A percentile compares a stretch with the other conserved stretches of the same genome.
These are phyloP conservation scores for Hypolimnas misippus DNA, from an alignment of 2,888 invertebrate species.

Conservation along the genomic window DNA sequence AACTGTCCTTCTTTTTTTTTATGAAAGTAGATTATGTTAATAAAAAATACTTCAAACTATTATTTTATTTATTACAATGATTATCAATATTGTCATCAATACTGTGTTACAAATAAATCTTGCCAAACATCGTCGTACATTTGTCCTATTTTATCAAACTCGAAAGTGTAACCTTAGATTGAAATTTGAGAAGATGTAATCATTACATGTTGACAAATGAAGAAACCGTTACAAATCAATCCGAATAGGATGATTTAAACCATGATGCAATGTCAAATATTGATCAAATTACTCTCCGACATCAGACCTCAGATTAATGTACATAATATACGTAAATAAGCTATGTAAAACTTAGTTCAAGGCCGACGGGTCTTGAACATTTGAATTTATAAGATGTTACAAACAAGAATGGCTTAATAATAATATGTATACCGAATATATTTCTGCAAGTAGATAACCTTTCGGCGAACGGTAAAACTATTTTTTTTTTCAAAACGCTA, in stretches of 20 bases:
- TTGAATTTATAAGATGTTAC: slow-evolving; percentile 2
- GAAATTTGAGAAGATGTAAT: not conserved
- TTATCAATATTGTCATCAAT: not conserved
- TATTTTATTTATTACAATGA: too few species aligned
- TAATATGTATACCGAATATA: not conserved
- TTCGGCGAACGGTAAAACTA: slow-evolving; percentile 3
- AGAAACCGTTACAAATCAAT: slow-evolving; percentile 1
- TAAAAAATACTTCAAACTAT: too few species aligned
- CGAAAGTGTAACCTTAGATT: not conserved
- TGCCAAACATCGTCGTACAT: not conserved
- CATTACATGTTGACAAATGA: slow-evolving; percentile 1
- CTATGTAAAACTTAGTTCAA: slow-evolving; percentile 31
- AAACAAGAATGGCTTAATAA: not conserved
- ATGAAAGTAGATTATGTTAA: too few species aligned
- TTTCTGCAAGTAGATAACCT: slow-evolving; percentile 1
- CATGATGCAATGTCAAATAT: slow-evolving; percentile 30
- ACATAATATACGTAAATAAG: too few species aligned
- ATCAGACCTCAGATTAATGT: slow-evolving; percentile 17
- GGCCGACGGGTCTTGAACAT: slow-evolving; percentile 28
- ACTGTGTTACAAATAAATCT: not conserved
- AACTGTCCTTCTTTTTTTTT: too few species aligned
- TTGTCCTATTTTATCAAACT: not conserved
- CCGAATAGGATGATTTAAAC: not conserved
- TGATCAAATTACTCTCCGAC: slow-evolving; percentile 21
- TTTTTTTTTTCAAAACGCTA: not conserved